These are phyloP conservation scores for Lasioglossum malachurum DNA, from an alignment of 2,888 invertebrate genomes.

Conservation along the genomic window DNA sequence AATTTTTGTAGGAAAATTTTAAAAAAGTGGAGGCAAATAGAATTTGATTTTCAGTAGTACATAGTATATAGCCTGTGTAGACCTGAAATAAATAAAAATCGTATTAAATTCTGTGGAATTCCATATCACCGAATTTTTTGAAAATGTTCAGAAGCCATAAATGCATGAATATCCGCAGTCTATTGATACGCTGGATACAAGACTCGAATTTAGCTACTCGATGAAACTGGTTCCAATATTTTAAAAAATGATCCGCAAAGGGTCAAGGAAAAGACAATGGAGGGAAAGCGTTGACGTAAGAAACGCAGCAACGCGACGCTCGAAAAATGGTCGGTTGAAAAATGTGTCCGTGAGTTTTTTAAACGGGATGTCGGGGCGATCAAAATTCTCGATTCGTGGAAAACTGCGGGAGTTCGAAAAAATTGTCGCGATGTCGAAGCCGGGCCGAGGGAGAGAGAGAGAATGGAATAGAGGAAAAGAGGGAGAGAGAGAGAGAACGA, in stretches of 20 bases:
- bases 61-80: too few species aligned
- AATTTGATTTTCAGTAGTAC: too few species aligned
- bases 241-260: background rate
- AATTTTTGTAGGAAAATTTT: too few species aligned
- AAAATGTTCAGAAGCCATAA: too few species aligned
- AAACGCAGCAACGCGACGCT: background rate
- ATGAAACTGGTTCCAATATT: background rate
- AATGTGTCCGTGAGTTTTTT: background rate
- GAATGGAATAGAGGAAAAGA: background rate
- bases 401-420: constrained; percentile 13
- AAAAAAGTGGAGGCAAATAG: too few species aligned
- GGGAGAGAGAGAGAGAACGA: background rate
- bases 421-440: background rate
- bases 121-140: too few species aligned
- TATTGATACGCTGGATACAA: background rate
- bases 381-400: constrained; percentile 4
- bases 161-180: too few species aligned
- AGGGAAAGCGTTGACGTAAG: background rate
- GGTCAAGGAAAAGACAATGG: background rate
- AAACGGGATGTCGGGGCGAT: background rate
- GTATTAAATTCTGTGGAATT: too few species aligned
- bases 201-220: background rate
- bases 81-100: too few species aligned
- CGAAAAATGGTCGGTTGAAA: background rate
- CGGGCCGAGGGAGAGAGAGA: constrained; percentile 8